Conservation (phyloP, 2,888 invertebrate species). For the Linnaemya tessellans region DNA sequence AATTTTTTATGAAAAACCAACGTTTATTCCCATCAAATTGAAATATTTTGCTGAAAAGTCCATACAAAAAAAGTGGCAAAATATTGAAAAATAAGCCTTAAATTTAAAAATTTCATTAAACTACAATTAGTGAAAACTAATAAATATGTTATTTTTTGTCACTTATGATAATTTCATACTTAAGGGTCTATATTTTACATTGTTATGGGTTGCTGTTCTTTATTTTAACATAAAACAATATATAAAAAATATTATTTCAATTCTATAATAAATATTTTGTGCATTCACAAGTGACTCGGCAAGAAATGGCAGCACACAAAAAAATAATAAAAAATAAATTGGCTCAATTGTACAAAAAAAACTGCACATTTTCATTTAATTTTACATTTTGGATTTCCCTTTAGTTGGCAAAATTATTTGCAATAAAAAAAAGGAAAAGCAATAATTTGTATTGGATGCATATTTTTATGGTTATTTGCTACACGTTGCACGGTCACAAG, state of each 20-base stretch:
- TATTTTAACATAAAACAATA: not conserved
- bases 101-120: too few species aligned
- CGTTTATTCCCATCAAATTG: too few species aligned
- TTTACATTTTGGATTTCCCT: conserved; percentile 19
- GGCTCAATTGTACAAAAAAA: conserved; percentile 25
- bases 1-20: too few species aligned
- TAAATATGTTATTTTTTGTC: too few species aligned
- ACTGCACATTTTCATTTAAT: conserved; percentile 37
- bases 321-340: conserved; percentile 31
- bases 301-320: not conserved
- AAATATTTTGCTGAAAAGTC: too few species aligned
- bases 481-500: conserved; percentile 1
- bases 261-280: conserved; percentile 38
- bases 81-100: too few species aligned
- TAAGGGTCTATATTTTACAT: not conserved
- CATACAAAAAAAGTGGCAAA: too few species aligned
- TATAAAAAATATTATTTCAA: conserved; percentile 4
- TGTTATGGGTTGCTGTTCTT: not conserved
- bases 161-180: too few species aligned
- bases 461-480: conserved; percentile 24
- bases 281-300: conserved; percentile 50
- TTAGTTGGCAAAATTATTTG: conserved; percentile 31
- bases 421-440: conserved; percentile 3
- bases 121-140: too few species aligned
- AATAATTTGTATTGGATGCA: conserved; percentile 34